Base-by-base conservation (phyloP, 2,113 vertebrate genomes). In the Arenaria interpres region DNA sequence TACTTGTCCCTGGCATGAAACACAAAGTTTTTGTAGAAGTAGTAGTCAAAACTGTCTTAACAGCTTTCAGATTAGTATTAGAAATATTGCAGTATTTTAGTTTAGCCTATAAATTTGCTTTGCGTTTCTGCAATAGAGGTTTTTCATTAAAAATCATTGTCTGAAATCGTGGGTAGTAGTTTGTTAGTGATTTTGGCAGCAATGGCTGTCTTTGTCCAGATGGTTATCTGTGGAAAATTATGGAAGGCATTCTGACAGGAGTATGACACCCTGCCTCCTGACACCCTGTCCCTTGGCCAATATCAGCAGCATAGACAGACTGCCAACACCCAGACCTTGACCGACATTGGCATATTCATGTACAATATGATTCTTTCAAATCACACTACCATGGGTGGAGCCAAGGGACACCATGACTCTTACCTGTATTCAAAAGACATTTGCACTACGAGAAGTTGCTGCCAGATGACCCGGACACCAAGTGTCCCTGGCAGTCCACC, bases 321-420 rank as follows among this genome's bases (percentile, higher is more conserved):
- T 57, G 27, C 8, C 35, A 43, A 6, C 27, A 69, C 48, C 25
- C 54, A 39, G 24, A 54, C 27, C 51, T 23, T 50, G 50, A 45
- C 66, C 9, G 0, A 12, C 30, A 27, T 53, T 1, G 2, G 12
- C 14, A 39, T 39, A 19, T 32, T n/a, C 17, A 16, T 9, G 17
- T 60, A 35, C 0, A 0, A 13, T 7, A 28, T 12, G 24, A 54
- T 35, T 62, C 53, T 60, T 91, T 86, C 39, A 62, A 80, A 32
- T 62, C 24, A 73, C 24, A 22, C 7, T 46, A 35, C 28, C 35
- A 14, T 13, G 3, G 0, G 22, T 45, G 63, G 41, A 57, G 10
- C 27, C 56, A 39, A 64, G 15, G 43, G 28, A 10, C 6, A 12
- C 33, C 6, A 1, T 1, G 1, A 16, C 30, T 62, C 79, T 68